These are phyloP conservation scores for Corythaixoides concolor DNA, from an alignment of 2,113 vertebrate species.

Conservation along the genomic window DNA sequence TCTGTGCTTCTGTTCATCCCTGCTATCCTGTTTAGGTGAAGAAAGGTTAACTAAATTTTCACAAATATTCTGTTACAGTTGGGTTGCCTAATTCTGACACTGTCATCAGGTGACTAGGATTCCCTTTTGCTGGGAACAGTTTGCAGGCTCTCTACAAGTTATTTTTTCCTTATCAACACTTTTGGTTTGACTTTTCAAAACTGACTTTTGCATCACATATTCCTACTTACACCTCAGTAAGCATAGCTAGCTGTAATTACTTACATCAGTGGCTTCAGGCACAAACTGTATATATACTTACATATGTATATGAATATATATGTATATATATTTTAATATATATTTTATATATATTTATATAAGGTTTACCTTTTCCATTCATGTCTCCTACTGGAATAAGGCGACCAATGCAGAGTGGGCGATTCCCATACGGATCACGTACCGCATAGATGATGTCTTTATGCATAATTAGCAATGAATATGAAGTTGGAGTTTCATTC, in stretches of 20 bases:
- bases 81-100: neutral
- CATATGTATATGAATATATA: neutral
- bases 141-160: neutral
- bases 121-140: neutral
- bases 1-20: neutral
- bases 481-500: conserved; percentile 92
- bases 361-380: conserved; percentile 76
- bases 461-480: conserved; percentile 94
- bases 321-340: too few relatives aligned
- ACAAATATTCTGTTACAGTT: neutral
- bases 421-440: conserved; percentile 94
- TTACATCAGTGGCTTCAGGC: neutral
- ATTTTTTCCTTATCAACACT: neutral
- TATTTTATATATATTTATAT: too few relatives aligned
- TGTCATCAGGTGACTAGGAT: neutral
- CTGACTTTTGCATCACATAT: neutral
- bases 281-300: neutral
- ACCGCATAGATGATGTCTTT: conserved; percentile 95
- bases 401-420: conserved; percentile 91
- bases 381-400: conserved; percentile 90
- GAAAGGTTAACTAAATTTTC: neutral
- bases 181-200: neutral
- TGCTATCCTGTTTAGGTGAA: neutral
- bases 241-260: neutral
- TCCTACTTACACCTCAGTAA: neutral